These are phyloP conservation scores for Perizoma affinitatum DNA, from an alignment of 2,888 invertebrate genomes.

Conservation along the genomic window DNA sequence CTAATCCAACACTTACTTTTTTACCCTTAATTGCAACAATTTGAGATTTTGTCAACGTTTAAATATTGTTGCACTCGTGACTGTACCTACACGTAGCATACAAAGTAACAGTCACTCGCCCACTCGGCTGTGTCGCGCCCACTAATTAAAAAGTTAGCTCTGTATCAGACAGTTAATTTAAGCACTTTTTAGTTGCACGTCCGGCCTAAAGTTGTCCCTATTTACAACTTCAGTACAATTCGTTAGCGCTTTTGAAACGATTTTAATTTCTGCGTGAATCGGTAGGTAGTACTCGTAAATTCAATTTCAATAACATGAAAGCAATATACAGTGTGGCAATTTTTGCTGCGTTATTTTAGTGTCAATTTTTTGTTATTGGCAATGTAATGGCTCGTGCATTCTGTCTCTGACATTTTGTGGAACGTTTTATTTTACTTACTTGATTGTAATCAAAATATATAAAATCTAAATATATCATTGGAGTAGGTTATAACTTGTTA, in stretches of 20 bases:
- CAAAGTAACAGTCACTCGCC: conserved; percentile 13
- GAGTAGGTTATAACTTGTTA: too few relatives aligned
- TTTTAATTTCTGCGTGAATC: conserved; percentile 39
- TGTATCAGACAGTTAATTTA: conserved; percentile 42
- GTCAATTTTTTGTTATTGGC: conserved; percentile 18
- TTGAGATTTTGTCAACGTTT: too few relatives aligned
- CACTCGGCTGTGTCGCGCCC: conserved; percentile 25
- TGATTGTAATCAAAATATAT: too few relatives aligned
- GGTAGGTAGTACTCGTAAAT: conserved; percentile 34
- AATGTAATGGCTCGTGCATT: conserved; percentile 6
- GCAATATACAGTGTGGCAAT: conserved; percentile 32
- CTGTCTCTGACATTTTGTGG: conserved; percentile 8
- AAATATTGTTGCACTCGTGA: too few relatives aligned
- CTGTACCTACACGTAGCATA: background rate
- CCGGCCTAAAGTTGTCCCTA: conserved; percentile 38
- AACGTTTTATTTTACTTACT: too few relatives aligned
- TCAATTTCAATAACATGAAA: conserved; percentile 38
- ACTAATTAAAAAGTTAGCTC: conserved; percentile 42
- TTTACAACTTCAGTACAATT: conserved; percentile 42
- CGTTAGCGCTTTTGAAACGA: conserved; percentile 29
- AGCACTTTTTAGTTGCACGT: conserved; percentile 38
- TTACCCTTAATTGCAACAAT: too few relatives aligned
- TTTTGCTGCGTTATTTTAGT: conserved; percentile 20
- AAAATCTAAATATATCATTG: too few relatives aligned
- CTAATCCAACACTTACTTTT: too few relatives aligned